phyloP scores from a whole-genome alignment of 1,140 invertebrate species.

The Protaetia brevitarsis region DNA sequence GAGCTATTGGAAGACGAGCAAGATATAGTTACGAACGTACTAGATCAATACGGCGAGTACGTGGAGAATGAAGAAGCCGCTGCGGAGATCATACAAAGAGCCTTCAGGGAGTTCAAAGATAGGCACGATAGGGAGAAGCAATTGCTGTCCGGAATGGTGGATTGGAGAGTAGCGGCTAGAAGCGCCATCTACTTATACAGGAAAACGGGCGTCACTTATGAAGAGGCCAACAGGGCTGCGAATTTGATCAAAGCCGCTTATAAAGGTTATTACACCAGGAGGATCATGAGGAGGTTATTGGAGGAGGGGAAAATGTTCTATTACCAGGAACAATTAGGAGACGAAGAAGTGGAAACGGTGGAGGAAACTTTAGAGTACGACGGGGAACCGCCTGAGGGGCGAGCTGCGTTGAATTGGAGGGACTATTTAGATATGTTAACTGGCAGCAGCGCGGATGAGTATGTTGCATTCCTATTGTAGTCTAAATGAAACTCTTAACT shows the following conservation, averaged over 20 bases:
- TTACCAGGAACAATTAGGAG: neutral
- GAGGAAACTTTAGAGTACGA: neutral
- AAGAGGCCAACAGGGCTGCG: slow-evolving; percentile 49
- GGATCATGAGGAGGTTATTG: slow-evolving; percentile 37
- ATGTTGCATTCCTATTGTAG: too few species aligned
- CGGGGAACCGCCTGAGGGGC: neutral
- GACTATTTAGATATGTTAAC: neutral
- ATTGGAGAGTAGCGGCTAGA: slow-evolving; percentile 51
- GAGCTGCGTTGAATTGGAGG: neutral
- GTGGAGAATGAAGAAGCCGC: slow-evolving; percentile 38
- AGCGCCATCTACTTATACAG: slow-evolving; percentile 50
- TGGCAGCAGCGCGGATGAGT: too few species aligned
- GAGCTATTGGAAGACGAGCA: slow-evolving; percentile 27
- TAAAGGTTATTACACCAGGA: slow-evolving; percentile 50
- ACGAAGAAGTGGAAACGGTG: neutral
- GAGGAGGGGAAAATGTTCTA: slow-evolving; percentile 27
- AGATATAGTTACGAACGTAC: slow-evolving; percentile 40
- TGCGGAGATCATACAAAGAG: slow-evolving; percentile 48
- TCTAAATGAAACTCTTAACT: too few species aligned
- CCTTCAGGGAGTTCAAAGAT: slow-evolving; percentile 39
- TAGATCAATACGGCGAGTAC: slow-evolving; percentile 38
- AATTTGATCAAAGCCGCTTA: slow-evolving; percentile 51
- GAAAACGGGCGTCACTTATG: slow-evolving; percentile 47
- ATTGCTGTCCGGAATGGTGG: slow-evolving; percentile 43
- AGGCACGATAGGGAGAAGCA: slow-evolving; percentile 37